A percentile compares a stretch with the other conserved stretches of the same genome.
phyloP scores from a whole-genome alignment of 1,140 invertebrate genomes.

The Lucilia sericata region DNA sequence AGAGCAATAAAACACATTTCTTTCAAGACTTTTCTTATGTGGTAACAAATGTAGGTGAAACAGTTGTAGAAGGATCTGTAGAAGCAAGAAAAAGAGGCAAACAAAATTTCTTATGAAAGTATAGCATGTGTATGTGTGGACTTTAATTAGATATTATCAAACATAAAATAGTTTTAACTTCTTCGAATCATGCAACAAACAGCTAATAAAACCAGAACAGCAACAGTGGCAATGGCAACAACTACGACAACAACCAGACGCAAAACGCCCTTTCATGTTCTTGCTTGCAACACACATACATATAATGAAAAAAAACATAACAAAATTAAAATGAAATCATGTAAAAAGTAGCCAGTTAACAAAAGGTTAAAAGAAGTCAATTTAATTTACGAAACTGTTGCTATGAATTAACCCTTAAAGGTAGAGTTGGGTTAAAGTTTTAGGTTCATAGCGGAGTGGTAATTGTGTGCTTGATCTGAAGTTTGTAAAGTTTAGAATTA shows the following conservation, averaged over 20 bases:
- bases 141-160: constrained; percentile 21
- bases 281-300: neutral
- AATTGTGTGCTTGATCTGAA: neutral
- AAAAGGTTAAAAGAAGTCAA: constrained; percentile 9
- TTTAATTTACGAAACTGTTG: constrained; percentile 10
- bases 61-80: neutral
- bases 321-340: constrained; percentile 2
- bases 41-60: neutral
- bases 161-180: constrained; percentile 24
- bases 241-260: neutral
- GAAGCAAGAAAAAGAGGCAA: neutral
- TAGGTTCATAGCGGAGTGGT: too few relatives aligned
- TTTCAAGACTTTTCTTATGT: neutral
- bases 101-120: neutral
- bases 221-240: neutral
- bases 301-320: neutral
- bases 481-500: too few relatives aligned
- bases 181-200: constrained; percentile 10
- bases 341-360: constrained; percentile 4
- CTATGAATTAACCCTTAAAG: neutral
- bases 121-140: neutral
- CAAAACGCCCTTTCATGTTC: constrained; percentile 26
- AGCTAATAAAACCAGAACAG: constrained; percentile 1
- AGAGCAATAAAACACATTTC: neutral
- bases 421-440: neutral